phyloP scores from a whole-genome alignment of 2,888 invertebrate genomes.

The Metellina segmentata region DNA sequence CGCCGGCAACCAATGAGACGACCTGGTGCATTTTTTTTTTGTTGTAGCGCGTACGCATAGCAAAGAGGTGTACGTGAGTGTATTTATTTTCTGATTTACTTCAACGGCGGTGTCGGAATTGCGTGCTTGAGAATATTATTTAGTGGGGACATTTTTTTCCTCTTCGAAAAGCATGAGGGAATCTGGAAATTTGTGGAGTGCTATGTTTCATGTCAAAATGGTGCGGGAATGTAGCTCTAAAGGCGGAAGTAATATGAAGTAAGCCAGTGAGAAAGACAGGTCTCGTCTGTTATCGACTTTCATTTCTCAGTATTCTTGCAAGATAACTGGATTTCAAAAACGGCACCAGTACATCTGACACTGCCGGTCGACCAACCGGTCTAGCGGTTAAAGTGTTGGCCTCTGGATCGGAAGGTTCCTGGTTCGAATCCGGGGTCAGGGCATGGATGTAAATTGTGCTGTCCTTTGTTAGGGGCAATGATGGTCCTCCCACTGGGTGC shows the following conservation, averaged over 20 bases:
- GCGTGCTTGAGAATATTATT: constrained; percentile 24
- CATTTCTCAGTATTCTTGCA: too few relatives aligned
- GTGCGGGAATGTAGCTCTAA: background rate
- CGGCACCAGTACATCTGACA: too few relatives aligned
- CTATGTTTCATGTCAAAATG: background rate
- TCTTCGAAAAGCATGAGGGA: background rate
- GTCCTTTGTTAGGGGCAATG: too few relatives aligned
- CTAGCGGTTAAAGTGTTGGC: too few relatives aligned
- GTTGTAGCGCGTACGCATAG: background rate
- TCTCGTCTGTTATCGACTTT: too few relatives aligned
- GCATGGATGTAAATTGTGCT: too few relatives aligned
- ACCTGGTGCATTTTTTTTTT: constrained; percentile 7
- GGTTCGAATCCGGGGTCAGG: too few relatives aligned
- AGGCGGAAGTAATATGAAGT: background rate
- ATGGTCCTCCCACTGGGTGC: too few relatives aligned
- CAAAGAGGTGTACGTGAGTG: constrained; percentile 56
- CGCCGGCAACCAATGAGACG: constrained; percentile 62
- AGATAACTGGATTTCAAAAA: too few relatives aligned
- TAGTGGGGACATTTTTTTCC: background rate
- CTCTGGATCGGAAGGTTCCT: too few relatives aligned
- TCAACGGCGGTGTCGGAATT: background rate
- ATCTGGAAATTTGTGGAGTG: background rate
- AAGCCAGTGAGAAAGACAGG: too few relatives aligned
- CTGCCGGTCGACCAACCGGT: too few relatives aligned
- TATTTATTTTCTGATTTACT: constrained; percentile 65